phyloP scores from a whole-genome alignment of 1,140 invertebrate genomes.

The Drosophila repletoides region DNA sequence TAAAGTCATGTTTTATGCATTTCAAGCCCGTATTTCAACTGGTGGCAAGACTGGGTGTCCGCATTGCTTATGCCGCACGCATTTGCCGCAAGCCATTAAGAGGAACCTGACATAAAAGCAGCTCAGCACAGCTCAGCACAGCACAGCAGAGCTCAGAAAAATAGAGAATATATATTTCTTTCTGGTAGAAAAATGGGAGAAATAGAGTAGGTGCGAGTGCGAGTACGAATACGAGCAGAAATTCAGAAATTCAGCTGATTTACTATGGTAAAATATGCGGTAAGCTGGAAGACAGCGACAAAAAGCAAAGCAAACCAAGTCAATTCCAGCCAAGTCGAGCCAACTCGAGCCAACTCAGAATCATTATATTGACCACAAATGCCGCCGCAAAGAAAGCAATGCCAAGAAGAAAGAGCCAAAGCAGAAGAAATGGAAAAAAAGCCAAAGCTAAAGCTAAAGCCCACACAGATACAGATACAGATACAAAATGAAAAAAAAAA shows the following conservation, averaged over 20 bases:
- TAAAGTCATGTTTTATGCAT: no score
- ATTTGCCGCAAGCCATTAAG: conserved; percentile 35
- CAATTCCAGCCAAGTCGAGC: conserved; percentile 31
- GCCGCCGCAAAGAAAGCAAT: conserved; percentile 63
- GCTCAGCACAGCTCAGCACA: no score
- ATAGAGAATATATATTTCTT: no score
- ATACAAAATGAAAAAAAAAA: no score
- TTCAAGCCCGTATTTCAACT: no score
- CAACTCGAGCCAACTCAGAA: conserved; percentile 42
- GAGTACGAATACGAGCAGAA: background rate
- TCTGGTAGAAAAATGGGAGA: no score
- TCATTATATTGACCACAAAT: conserved; percentile 75
- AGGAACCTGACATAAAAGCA: conserved; percentile 60
- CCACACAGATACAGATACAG: conserved; percentile 45
- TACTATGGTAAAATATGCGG: conserved; percentile 55
- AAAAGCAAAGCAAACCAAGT: conserved; percentile 18
- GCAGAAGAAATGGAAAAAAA: conserved; percentile 44
- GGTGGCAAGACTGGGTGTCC: conserved; percentile 43
- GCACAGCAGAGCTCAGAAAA: no score
- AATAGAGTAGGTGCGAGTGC: conserved; percentile 54
- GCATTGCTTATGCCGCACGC: conserved; percentile 60
- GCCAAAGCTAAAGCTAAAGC: conserved; percentile 27
- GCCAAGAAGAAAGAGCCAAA: conserved; percentile 56
- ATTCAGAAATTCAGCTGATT: background rate
- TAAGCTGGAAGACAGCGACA: conserved; percentile 19